Base-by-base conservation (phyloP, 2,888 invertebrate species). In the Eristalinus sepulchralis region DNA sequence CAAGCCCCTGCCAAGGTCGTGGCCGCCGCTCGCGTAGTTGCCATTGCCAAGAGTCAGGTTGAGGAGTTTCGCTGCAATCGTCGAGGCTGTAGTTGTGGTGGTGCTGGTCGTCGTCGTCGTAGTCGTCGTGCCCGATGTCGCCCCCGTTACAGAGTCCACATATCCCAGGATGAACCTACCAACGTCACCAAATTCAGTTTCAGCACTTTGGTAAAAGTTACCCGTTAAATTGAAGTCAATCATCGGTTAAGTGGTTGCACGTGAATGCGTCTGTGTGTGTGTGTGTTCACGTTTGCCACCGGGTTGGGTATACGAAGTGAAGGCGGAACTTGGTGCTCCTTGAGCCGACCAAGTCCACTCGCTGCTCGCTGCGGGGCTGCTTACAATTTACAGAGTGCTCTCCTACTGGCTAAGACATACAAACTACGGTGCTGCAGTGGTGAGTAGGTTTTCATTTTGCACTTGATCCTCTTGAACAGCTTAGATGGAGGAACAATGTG, bases 181-280 rank as follows among this genome's bases (percentile, higher is more conserved):
- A 71, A 59, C 77, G 27, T 86, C 86, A 86, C 66, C 75, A 75
- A 79, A 71, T 73, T 82, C 78, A 71, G 71, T 79, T 55, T 86
- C 86, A 83, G 83, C 78, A 86, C 83, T 83, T 86, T 86, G 78
- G 83, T 86, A 86, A 64, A 83, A 83, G 71, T 73, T 79, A 78
- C 86, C 78, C 70, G 82, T 78, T 83, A 79, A 75, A 71, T 86
- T 86, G 71, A 75, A 67, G 78, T 86, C 86, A 86, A 86, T 86
- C 86, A 86, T 86, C 83, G 82, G 86, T 64, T 86, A 22, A 67
- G 66, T 79, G 71, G 66, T 83, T 78, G 75, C 78, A 83, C 78
- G 82, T 78, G 77, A 78, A 66, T 63, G 17, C 34, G 47, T 57
- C 59, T 75, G 55, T 10, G 39, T 39, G 63, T 75, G 55, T 10